Base-by-base conservation (phyloP, 2,888 invertebrate species). In the Allygus modestus region DNA sequence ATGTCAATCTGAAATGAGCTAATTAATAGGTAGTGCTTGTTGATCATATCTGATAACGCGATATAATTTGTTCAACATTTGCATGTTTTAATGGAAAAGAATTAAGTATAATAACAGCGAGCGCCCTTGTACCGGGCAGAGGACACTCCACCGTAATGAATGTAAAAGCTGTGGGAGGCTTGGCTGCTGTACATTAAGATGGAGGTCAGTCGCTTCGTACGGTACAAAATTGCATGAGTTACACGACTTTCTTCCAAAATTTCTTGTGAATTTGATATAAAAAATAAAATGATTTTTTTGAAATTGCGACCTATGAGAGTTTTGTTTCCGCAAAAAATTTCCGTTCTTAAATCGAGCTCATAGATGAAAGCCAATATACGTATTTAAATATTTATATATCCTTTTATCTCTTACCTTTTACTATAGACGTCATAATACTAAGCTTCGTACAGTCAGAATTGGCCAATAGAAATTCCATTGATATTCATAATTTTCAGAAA, bases 11-110 rank as follows among this genome's bases (percentile, higher is more conserved):
- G 65, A 65, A 65, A 65, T 65, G 31, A 65, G 65, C 65, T 26
- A 65, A 65, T 65, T 65, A 65, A 31, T 31, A 28, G 65, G 65
- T 65, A 28, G 65, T 65, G 31, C 65, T 65, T 65, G 65, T 65
- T 65, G 65, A 65, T 65, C 65, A 20, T 28, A 26, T 28, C 31
- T n/a, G 65, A 65, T 65, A 65, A 65, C 28, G 28, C 65, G 65
- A 28, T 26, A 31, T 65, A 65, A 65, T 65, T 65, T 65, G 65
- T 65, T 65, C 65, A 28, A 12, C 65, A 65, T 65, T 65, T 65
- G 65, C 65, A 65, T 65, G 28, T 31, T 65, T 28, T 65, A 65
- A 65, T 65, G 65, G 65, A 17, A 65, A 58, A 23, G 20, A 23
- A 58, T 20, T n/a, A 23, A 20, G 58, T 58, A 28, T 65, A 65